Conservation (phyloP, 2,797 vertebrate species). For the Galaxias olidus region DNA sequence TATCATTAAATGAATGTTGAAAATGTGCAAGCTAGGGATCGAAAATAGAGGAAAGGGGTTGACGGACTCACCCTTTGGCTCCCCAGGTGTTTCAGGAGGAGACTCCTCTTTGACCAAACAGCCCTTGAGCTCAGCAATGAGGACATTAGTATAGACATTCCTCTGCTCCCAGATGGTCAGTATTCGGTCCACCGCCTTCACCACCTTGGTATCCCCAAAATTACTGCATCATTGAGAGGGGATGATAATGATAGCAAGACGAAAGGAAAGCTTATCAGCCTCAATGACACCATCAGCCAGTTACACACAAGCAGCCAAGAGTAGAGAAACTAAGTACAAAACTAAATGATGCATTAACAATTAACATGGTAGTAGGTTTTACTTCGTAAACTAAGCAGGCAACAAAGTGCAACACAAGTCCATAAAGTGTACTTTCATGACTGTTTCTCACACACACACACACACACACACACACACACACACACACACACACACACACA, state of each 20-base stretch:
- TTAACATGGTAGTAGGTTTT: too few species aligned
- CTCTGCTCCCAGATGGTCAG: constrained; percentile 97
- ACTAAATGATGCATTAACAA: too few species aligned
- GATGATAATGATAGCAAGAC: constrained; percentile 1
- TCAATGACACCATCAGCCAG: too few species aligned
- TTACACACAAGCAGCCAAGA: too few species aligned
- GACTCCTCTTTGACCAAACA: constrained; percentile 83
- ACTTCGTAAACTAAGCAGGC: too few species aligned
- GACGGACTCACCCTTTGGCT: constrained; percentile 63
- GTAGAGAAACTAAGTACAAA: too few species aligned
- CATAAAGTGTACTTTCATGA: too few species aligned
- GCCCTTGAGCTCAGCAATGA: constrained; percentile 82
- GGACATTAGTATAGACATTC: constrained; percentile 88
- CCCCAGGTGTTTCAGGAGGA: constrained; percentile 63
- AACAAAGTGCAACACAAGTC: too few species aligned
- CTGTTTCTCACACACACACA: too few species aligned
- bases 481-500: too few species aligned
- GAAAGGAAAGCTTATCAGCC: not conserved
- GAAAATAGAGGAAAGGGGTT: not conserved
- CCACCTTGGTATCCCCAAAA: constrained; percentile 85
- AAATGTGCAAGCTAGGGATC: not conserved
- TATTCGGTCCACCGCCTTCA: constrained; percentile 89
- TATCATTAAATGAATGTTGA: not conserved
- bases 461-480: too few species aligned
- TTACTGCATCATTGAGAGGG: constrained; percentile 40